phyloP scores from a whole-genome alignment of 2,797 vertebrate species.

The Hippoglossus hippoglossus region DNA sequence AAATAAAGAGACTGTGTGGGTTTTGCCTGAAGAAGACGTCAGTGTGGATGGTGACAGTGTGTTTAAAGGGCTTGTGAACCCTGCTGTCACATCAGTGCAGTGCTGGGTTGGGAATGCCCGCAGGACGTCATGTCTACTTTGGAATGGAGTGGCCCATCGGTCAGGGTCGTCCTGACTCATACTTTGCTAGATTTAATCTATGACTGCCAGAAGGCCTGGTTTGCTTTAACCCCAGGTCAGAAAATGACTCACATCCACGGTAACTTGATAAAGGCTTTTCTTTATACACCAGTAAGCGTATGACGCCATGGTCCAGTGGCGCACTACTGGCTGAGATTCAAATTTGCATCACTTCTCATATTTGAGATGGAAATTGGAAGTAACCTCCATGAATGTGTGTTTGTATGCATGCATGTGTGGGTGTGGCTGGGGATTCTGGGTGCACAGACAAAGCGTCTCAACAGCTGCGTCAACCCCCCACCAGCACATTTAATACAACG shows the following conservation, averaged over 20 bases:
- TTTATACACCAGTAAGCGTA: constrained; percentile 30
- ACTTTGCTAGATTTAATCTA: constrained; percentile 70
- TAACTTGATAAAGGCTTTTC: constrained; percentile 54
- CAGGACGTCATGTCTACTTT: constrained; percentile 57
- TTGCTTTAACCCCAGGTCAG: constrained; percentile 67
- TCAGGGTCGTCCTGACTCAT: constrained; percentile 64
- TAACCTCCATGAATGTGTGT: constrained; percentile 33
- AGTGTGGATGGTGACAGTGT: constrained; percentile 52
- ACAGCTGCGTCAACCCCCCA: constrained; percentile 67
- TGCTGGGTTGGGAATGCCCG: constrained; percentile 49
- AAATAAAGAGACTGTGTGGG: constrained; percentile 60
- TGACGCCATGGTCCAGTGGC: neutral
- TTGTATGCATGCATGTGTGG: constrained; percentile 39
- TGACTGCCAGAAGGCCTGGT: constrained; percentile 52
- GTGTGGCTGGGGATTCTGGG: constrained; percentile 12
- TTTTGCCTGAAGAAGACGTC: constrained; percentile 64
- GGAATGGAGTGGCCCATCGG: constrained; percentile 38
- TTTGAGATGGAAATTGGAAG: constrained; percentile 43
- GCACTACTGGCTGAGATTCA: constrained; percentile 20
- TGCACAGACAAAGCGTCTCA: constrained; percentile 58
- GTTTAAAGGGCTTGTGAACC: constrained; percentile 65
- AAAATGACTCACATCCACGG: constrained; percentile 61
- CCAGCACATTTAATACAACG: constrained; percentile 63
- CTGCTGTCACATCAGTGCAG: constrained; percentile 44
- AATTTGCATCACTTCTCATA: constrained; percentile 17